A percentile compares a stretch with the other conserved stretches of the same genome.
phyloP scores from a whole-genome alignment of 2,113 vertebrate species.

The Nematolebias whitei region DNA sequence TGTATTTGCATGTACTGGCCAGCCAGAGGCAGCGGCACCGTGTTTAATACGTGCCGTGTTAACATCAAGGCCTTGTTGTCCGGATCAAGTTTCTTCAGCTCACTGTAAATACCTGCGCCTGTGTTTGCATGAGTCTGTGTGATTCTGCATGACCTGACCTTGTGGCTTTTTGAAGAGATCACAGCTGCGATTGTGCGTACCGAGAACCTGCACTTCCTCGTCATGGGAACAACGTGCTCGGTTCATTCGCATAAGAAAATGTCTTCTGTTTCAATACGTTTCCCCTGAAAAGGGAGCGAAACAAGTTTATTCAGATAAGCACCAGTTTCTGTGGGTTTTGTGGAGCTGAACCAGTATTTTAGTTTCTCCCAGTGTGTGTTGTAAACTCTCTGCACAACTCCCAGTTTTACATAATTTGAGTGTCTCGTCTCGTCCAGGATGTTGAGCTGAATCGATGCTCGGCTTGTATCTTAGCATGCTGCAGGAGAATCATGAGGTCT shows the following conservation, averaged over 20 bases:
- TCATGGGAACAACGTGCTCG: neutral
- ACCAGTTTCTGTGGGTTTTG: neutral
- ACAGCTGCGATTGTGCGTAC: slow-evolving; percentile 13
- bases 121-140: slow-evolving; percentile 10
- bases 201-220: slow-evolving; percentile 37
- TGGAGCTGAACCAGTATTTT: slow-evolving; percentile 21
- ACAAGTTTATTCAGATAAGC: slow-evolving; percentile 8
- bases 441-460: slow-evolving; percentile 15
- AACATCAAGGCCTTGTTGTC: slow-evolving; percentile 7
- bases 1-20: slow-evolving; percentile 27
- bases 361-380: neutral
- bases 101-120: slow-evolving; percentile 20
- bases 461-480: slow-evolving; percentile 18
- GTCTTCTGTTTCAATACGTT: neutral
- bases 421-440: neutral
- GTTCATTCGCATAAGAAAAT: slow-evolving; percentile 42
- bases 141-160: neutral
- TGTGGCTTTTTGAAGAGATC: slow-evolving; percentile 33
- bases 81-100: neutral
- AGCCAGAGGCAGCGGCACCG: slow-evolving; percentile 10
- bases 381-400: neutral
- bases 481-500: slow-evolving; percentile 18
- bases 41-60: slow-evolving; percentile 10
- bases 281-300: neutral
- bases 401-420: slow-evolving; percentile 19